phyloP scores from a whole-genome alignment of 2,113 vertebrate species.

The Actinemys pallida region DNA sequence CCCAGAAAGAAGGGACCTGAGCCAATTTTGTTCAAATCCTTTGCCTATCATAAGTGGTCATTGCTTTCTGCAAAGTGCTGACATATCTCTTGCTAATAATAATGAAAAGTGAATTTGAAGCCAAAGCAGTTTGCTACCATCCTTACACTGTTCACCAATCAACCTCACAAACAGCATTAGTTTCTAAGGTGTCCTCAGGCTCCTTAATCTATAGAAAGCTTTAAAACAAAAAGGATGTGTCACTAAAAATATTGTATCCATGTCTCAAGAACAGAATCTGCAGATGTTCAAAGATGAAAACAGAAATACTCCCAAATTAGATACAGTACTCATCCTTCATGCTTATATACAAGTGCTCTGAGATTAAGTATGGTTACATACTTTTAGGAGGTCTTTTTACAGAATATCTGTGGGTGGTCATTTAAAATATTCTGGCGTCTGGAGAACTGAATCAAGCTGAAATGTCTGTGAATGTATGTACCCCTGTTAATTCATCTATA shows the following conservation, averaged over 20 bases:
- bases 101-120: not conserved
- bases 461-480: not conserved
- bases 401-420: conserved; percentile 18
- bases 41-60: not conserved
- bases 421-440: not conserved
- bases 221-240: not conserved
- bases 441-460: not conserved
- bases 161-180: not conserved
- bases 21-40: not conserved
- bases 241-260: not conserved
- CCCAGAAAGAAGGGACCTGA: not conserved
- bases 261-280: not conserved
- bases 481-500: not conserved
- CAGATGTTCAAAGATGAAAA: not conserved
- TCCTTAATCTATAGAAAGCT: not conserved
- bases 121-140: not conserved
- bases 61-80: not conserved
- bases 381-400: conserved; percentile 21
- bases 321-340: not conserved
- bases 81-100: not conserved
- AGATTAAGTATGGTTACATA: not conserved
- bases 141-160: not conserved
- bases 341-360: not conserved
- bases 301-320: not conserved
- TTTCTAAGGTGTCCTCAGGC: not conserved